Evolutionary conservation across 2,797 vertebrate genomes (phyloP), one percentile per base, ranked within the genome.

Genomic region (Oryzias dopingdopingensis): DNA sequence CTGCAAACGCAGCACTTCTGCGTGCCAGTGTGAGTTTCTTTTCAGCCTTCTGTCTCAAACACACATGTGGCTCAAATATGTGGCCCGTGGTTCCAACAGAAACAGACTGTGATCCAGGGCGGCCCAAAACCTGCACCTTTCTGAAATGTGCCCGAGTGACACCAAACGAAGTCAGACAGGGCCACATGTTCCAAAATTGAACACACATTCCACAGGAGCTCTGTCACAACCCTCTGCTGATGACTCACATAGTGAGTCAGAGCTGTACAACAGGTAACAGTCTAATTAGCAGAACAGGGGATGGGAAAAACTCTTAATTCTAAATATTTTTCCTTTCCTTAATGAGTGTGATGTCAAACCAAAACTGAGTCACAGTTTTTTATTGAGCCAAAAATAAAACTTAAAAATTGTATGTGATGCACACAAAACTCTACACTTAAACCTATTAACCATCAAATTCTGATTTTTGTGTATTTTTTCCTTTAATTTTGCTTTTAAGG

Each of bases 31-130:
- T 91, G 91, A 81, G 82, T 92, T 91, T 90, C 87, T 91, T 92
- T 90, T 87, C 82, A 80, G 81, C 79, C 80, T 61, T 67, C 76
- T 60, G 84, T 88, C 83, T 89, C 82, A 79, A 85, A 88, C 84
- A 85, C 89, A 91, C 91, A 92, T 89, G 87, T 91, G 91, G 90
- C 84, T 86, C 70, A 91, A 91, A 90, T 89, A 91, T 91, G 88
- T 87, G 77, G 84, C 77, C 65, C 59, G 42, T 65, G 14, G 69
- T 78, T 90, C 91, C 91, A 92, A 91, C 76, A 89, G 89, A 87
- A 93, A 92, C 90, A 92, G 74, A 70, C 67, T 26, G 60, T 14
- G 56, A 75, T 78, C 78, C 83, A 84, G 75, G 48, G 48, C 80
- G 79, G 79, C 62, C 83, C 70, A 72, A 37, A 56, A 74, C 65